Evolutionary conservation across 2,888 invertebrate genomes (phyloP).

Genomic region (Odontothrips loti): DNA sequence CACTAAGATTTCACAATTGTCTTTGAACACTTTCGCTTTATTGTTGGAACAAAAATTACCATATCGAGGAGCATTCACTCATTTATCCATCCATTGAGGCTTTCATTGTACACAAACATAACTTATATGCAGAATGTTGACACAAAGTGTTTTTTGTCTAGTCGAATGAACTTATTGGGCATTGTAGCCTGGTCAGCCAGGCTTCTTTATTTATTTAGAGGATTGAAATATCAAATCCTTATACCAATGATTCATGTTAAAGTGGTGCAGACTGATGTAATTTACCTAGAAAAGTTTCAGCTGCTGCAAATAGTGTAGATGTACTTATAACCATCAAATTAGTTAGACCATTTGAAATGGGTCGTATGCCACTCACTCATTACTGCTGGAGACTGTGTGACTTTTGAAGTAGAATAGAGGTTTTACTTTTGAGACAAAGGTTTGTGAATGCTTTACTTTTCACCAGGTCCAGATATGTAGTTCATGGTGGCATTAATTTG

Average conservation of each 20-base stretch:
- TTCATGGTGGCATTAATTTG: constrained; percentile 1
- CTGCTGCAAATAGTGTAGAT: constrained; percentile 1
- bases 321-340: constrained; percentile 5
- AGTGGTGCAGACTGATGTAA: not conserved
- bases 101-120: not conserved
- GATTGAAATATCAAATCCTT: not conserved
- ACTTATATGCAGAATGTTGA: too few relatives aligned
- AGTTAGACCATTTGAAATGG: not conserved
- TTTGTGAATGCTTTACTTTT: not conserved
- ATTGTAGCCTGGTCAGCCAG: not conserved
- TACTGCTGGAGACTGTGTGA: not conserved
- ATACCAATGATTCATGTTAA: not conserved
- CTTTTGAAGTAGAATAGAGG: not conserved
- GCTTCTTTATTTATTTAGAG: not conserved
- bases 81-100: not conserved
- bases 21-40: too few relatives aligned
- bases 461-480: not conserved
- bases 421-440: not conserved
- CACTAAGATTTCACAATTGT: too few relatives aligned
- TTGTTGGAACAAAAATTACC: too few relatives aligned
- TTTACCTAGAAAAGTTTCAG: not conserved
- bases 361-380: not conserved
- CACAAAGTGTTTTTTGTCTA: not conserved
- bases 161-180: constrained; percentile 3
- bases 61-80: too few relatives aligned